Evolutionary conservation across 2,888 invertebrate species (phyloP).

Genomic region (Heliconius erato): DNA sequence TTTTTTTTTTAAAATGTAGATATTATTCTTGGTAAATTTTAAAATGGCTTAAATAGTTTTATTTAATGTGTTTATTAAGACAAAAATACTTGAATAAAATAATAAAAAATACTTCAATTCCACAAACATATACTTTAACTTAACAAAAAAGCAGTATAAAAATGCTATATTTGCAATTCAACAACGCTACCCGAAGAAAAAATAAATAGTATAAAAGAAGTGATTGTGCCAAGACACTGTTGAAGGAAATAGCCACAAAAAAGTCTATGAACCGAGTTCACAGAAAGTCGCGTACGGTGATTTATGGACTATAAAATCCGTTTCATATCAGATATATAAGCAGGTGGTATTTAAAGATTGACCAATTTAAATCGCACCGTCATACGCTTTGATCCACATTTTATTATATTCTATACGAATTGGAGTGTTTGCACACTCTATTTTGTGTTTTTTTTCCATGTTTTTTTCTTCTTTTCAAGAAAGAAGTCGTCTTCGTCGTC

Average conservation of each 20-base stretch:
- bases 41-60: no score
- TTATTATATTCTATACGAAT: constrained; percentile 47
- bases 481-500: no score
- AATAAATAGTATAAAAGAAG: constrained; percentile 10
- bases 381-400: constrained; percentile 54
- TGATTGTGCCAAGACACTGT: constrained; percentile 17
- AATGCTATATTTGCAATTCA: background rate
- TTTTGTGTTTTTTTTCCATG: background rate
- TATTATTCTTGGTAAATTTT: no score
- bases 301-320: constrained; percentile 29
- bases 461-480: no score
- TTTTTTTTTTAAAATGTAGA: no score
- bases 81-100: no score
- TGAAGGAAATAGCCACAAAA: constrained; percentile 22
- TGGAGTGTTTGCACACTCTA: background rate
- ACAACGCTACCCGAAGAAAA: constrained; percentile 2
- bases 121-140: background rate
- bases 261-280: constrained; percentile 30
- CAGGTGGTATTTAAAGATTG: constrained; percentile 53
- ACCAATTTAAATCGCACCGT: constrained; percentile 49
- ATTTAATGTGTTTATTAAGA: no score
- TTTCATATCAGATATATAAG: constrained; percentile 35
- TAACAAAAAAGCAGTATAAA: background rate
- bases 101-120: background rate
- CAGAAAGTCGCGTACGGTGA: constrained; percentile 28